Percentiles rank a stretch among this genome's conserved stretches.
phyloP scores from a whole-genome alignment of 2,113 vertebrate genomes.

The Corapipo altera region DNA sequence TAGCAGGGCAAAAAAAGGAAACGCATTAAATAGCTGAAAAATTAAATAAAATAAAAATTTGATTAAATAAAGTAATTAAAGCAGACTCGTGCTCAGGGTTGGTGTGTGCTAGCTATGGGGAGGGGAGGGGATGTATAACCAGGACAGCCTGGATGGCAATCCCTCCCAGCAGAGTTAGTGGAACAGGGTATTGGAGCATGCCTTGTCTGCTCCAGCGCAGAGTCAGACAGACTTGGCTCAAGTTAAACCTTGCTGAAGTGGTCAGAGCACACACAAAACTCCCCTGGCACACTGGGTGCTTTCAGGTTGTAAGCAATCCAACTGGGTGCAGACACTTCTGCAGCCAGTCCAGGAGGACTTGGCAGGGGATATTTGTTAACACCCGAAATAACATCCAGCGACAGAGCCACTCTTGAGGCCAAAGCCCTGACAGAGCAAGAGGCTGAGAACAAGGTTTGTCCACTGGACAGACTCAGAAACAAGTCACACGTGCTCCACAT shows the following conservation, averaged over 20 bases:
- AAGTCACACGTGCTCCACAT: neutral
- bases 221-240: neutral
- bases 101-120: neutral
- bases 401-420: neutral
- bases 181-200: neutral
- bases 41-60: neutral
- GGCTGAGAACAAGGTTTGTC: neutral
- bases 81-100: neutral
- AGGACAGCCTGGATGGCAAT: neutral
- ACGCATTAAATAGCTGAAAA: neutral
- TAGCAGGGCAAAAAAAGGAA: conserved; percentile 38
- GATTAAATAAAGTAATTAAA: neutral
- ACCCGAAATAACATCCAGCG: neutral
- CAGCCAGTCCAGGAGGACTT: neutral
- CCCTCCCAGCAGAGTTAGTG: neutral
- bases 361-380: neutral
- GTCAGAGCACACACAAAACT: neutral
- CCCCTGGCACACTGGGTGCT: neutral
- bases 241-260: neutral
- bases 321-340: neutral
- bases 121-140: neutral
- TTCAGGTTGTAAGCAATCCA: neutral
- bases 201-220: neutral
- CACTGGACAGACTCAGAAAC: neutral
- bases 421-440: neutral